Evolutionary conservation across 2,113 vertebrate species (phyloP), one percentile per base, ranked within the genome.

Genomic region (Xerus inauris): DNA sequence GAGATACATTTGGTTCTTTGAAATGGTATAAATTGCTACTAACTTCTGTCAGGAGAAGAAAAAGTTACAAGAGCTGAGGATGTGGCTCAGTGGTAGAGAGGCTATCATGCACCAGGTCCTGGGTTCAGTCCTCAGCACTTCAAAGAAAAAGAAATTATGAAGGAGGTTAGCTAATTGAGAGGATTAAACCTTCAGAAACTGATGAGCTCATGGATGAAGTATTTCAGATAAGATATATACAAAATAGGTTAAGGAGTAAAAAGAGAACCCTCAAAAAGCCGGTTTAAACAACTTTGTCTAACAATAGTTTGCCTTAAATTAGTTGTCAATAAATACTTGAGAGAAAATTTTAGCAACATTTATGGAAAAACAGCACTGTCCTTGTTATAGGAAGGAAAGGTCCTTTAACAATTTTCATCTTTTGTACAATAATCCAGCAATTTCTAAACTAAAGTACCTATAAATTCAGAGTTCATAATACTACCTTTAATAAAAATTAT

Each of bases 1-100:
- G 40, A 99, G 99, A 99, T 98, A 99, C 99, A 96, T 99, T 99
- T 98, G 99, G 99, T 94, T 99, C 99, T 96, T 98, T 99, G 97
- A 99, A 99, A 98, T 99, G 99, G 99, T 99, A 49, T 99, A 99
- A 98, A 99, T 99, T 97, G 99, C 99, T 94, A 99, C 99, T 97
- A 99, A 98, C 98, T 99, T 81, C 99, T 99, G 97, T 99, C 99
- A 93, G 99, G 98, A 35, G 99, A 99, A 97, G 99, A 51, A 69
- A 86, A 54, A 12, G 69, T 62, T 99, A 17, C 16, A 17, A 67
- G 65, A 14, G 32, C 32, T 6, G 11, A 35, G 65, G 32, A 22
- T 67, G 32, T 67, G 32, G 32, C 32, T n/a, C 35, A 67, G 65
- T 67, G 32, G 32, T 17, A n/a, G 32, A 17, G 32, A 35, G 64